Base-by-base conservation (phyloP, 1,140 invertebrate species). In the Battus philenor region DNA sequence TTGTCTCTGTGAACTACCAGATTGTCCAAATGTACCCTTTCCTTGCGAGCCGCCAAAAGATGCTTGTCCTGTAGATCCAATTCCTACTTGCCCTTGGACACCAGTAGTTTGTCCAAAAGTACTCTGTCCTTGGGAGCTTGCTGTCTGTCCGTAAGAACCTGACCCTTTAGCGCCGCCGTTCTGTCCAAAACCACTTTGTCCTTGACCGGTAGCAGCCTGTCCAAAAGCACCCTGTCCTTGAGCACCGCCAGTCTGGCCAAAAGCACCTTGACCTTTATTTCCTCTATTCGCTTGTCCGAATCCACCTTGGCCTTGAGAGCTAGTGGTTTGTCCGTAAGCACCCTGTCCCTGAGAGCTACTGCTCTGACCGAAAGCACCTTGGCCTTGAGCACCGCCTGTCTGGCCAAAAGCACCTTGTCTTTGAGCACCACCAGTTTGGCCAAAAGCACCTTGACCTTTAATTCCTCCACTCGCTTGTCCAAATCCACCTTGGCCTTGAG, bases 71-170 rank as follows among this genome's bases (percentile, higher is more conserved):
- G 10, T 15, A 11, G 12, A 11, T 10, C 38, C 38, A 26, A 41
- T 27, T 2, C 8, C 11, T 29, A 22, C n/a, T 9, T 41, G 36
- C n/a, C 22, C 36, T 41, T 27, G 22, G n/a, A 13, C 4, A 9
- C 36, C 36, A 41, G 24, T 27, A 27, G 16, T 22, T 16, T 50
- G 48, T 31, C 48, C 48, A 17, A 22, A 39, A 2, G 20, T 9
- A n/a, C 34, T 12, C 20, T 38, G 34, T 13, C 34, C 34, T 24
- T 22, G 34, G 24, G 17, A 17, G 3, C 22, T 24, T 13, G 17
- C 39, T 31, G 32, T n/a, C 8, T 54, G 36, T 16, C 36, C 36
- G 9, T 13, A 41, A 12, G 15, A 15, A 26, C 12, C n/a, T 5
- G 15, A 24, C n/a, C 11, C 36, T 41, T 27, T 10, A 6, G 12